Percentiles rank a stretch among this genome's conserved stretches.
phyloP scores from a whole-genome alignment of 2,797 vertebrate species.

The Pantherophis alleghaniensis region DNA sequence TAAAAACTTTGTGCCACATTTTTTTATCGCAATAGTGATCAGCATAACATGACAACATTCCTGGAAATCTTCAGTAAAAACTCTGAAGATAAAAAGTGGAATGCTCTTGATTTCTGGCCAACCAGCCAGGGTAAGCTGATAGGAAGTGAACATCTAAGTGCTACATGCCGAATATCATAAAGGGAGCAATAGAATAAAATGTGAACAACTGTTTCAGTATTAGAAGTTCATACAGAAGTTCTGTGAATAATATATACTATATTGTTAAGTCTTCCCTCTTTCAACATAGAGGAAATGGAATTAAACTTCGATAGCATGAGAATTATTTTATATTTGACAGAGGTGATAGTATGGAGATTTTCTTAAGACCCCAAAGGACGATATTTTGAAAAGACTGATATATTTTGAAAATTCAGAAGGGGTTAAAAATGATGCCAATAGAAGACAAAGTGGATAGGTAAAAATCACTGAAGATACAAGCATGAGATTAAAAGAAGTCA shows the following conservation, averaged over 20 bases:
- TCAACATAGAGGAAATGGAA: neutral
- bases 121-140: neutral
- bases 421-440: neutral
- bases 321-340: neutral
- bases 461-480: neutral
- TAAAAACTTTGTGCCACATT: neutral
- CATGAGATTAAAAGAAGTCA: neutral
- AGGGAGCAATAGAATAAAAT: neutral
- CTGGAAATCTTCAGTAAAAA: neutral
- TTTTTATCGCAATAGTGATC: neutral
- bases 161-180: neutral
- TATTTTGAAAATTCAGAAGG: neutral
- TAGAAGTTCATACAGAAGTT: neutral
- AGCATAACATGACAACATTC: neutral
- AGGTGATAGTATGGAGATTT: neutral
- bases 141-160: neutral
- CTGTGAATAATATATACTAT: neutral
- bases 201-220: neutral
- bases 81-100: neutral
- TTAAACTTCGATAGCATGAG: neutral
- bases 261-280: neutral
- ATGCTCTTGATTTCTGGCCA: neutral
- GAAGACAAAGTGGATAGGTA: neutral
- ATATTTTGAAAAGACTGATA: neutral
- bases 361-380: neutral